phyloP scores from a whole-genome alignment of 2,113 vertebrate species.

The Trachemys scripta region DNA sequence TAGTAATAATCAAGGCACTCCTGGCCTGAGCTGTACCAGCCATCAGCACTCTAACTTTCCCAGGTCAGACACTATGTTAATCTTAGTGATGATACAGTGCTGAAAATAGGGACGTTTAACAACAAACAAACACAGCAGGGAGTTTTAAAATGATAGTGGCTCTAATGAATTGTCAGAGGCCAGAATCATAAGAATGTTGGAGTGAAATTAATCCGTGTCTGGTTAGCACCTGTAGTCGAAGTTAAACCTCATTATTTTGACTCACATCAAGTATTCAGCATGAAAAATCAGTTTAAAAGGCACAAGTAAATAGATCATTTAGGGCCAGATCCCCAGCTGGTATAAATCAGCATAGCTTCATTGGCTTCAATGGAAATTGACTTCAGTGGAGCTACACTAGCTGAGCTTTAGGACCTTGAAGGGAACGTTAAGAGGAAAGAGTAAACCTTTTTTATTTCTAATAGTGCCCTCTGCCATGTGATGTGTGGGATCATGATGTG shows the following conservation, averaged over 20 bases:
- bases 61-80: rapidly evolving
- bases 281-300: not conserved
- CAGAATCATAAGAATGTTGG: not conserved
- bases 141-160: not conserved
- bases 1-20: not conserved
- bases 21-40: not conserved
- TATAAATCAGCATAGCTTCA: not conserved
- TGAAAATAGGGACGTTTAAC: not conserved
- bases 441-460: not conserved
- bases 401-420: not conserved
- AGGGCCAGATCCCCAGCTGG: not conserved
- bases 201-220: rapidly evolving
- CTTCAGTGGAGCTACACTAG: not conserved
- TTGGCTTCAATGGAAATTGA: not conserved
- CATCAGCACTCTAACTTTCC: not conserved
- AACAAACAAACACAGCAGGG: not conserved
- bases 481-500: not conserved
- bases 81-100: not conserved
- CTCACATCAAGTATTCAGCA: not conserved
- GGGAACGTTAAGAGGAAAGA: not conserved
- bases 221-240: not conserved
- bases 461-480: not conserved
- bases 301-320: not conserved
- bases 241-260: not conserved
- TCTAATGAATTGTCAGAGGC: not conserved